Base-by-base conservation (phyloP, 1,140 invertebrate species). In the Trachymyrmex septentrionalis region DNA sequence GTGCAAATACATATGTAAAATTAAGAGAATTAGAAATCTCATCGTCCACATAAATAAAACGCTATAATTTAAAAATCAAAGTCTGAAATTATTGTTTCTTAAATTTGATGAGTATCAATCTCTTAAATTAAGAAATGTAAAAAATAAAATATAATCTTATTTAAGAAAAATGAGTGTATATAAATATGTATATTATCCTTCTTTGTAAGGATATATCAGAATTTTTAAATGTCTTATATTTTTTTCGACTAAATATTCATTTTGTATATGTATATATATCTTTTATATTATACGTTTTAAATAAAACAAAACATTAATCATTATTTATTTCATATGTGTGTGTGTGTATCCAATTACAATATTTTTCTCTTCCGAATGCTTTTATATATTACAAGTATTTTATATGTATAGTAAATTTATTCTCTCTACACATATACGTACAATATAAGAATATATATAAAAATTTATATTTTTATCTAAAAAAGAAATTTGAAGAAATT, bases 221-320 rank as follows among this genome's bases (percentile, higher is more conserved):
- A n/a, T 59, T 44, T 76, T 24, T 21, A 27, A 14, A 76, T 44
- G 34, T 16, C 4, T 75, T 59, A 5, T 38, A 3, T 61, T 34
- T 61, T 4, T 67, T 21, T 44, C 19, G 30, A 67, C 0, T 5
- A 67, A 9, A 66, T 61, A 19, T 27, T 44, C 21, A 21, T 61
- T 76, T 44, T 27, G 55, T 55, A 24, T 34, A 0, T 77, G 4
- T 63, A 57, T 57, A 9, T 57, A 80, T 63, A 21, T n/a, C n/a
- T 66, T 85, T 66, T 69, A 59, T 53, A 50, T 73, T 73, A 84
- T 57, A 66, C 66, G 53, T 19, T 3, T 66, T 27, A 57, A 84
- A 59, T 73, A 84, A 86, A 64, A 66, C 0, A 12, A 55, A 44
- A 44, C 16, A 30, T 63, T 12, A 85, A 50, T 2, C n/a, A 63